Conservation (phyloP, 2,888 invertebrate genomes). For the Clusia tigrina region DNA sequence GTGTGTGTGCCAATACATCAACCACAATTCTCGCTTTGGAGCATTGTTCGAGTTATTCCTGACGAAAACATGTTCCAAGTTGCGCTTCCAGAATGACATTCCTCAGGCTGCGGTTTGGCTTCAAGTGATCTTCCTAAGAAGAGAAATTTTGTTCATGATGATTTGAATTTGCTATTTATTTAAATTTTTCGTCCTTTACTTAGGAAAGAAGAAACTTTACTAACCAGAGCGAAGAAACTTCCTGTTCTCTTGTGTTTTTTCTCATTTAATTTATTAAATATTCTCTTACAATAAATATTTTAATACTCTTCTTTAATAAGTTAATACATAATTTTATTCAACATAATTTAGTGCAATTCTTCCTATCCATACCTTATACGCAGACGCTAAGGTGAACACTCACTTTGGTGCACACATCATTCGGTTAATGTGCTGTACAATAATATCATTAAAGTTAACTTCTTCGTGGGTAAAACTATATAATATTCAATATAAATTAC, state of each 20-base stretch:
- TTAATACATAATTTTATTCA: slow-evolving; percentile 13
- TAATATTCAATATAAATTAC: not conserved
- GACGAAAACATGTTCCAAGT: too few relatives aligned
- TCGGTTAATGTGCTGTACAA: slow-evolving; percentile 20
- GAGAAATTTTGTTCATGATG: not conserved
- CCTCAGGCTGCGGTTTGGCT: too few relatives aligned
- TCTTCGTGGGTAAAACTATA: not conserved
- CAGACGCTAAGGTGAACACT: too few relatives aligned
- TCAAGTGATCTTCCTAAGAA: too few relatives aligned
- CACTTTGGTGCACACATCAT: too few relatives aligned
- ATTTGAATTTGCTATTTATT: not conserved
- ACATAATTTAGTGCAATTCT: slow-evolving; percentile 32
- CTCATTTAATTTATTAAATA: slow-evolving; percentile 11
- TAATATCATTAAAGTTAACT: slow-evolving; percentile 27
- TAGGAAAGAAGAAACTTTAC: too few relatives aligned
- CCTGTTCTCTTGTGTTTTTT: slow-evolving; percentile 3
- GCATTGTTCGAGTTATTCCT: too few relatives aligned
- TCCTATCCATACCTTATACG: slow-evolving; percentile 12
- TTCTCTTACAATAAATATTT: slow-evolving; percentile 12
- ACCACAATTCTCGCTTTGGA: too few relatives aligned
- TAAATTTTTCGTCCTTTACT: not conserved
- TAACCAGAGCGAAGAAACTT: too few relatives aligned
- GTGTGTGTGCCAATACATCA: too few relatives aligned
- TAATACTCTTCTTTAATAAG: slow-evolving; percentile 14
- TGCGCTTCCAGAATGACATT: too few relatives aligned